Percentiles rank a stretch among this genome's conserved stretches.
Evolutionary conservation across 1,140 invertebrate genomes (phyloP).

Genomic region (Scaptomyza pallida): DNA sequence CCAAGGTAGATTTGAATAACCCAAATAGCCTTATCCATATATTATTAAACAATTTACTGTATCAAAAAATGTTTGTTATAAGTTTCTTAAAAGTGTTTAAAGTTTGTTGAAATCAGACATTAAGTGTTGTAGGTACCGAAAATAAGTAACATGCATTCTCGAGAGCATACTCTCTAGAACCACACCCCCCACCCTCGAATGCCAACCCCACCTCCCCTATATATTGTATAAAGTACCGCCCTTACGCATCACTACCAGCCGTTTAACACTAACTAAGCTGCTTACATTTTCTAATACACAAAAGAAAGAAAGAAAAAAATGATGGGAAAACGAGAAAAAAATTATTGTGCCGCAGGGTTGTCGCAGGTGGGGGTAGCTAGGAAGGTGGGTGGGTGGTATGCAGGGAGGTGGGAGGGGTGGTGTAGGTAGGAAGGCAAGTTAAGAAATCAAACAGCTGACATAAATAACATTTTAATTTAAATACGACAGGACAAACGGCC

Average conservation of each 20-base stretch:
- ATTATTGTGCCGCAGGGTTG: conserved; percentile 51
- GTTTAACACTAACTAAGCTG: conserved; percentile 79
- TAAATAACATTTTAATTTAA: conserved; percentile 83
- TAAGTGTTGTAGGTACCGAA: no score
- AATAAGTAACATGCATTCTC: no score
- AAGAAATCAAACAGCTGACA: conserved; percentile 82
- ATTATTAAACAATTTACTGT: no score
- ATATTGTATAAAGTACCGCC: background rate
- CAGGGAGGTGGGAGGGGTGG: conserved; percentile 8
- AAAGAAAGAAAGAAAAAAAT: conserved; percentile 45
- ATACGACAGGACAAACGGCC: conserved; percentile 73
- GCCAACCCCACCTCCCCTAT: background rate
- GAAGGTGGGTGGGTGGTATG: background rate
- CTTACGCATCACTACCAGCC: conserved; percentile 57
- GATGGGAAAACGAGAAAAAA: conserved; percentile 55
- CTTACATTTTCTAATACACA: conserved; percentile 64
- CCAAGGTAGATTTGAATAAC: no score
- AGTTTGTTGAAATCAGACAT: no score
- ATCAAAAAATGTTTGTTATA: no score
- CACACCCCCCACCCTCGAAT: background rate
- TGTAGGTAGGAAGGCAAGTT: conserved; percentile 58
- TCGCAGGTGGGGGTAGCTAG: conserved; percentile 3
- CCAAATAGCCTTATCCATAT: no score
- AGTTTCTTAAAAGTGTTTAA: no score
- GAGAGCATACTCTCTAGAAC: no score